Base-by-base conservation (phyloP, 2,888 invertebrate species). In the Amblyjoppa fuscipennis region DNA sequence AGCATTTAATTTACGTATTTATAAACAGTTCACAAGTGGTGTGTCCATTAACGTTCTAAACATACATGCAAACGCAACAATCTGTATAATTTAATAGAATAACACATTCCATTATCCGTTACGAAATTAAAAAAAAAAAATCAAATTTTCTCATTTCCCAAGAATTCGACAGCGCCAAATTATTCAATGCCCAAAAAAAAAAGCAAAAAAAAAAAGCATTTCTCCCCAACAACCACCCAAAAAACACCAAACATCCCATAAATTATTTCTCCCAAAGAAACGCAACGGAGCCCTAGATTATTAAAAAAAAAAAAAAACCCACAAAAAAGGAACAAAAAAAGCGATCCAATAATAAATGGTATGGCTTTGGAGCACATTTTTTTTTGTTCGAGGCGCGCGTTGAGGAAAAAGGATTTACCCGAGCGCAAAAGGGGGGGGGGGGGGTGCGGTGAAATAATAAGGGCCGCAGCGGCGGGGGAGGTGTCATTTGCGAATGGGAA, bases 401-500 rank as follows among this genome's bases (percentile, higher is more conserved):
- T 13, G 13, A 28, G 2, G 25, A 64, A 64, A 61, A 64, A 64
- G 13, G 59, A 31, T 64, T 64, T 7, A 64, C 34, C 16, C 34
- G 64, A 64, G 64, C 31, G 64, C 31, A 16, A 31, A 34, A 13
- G 34, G 16, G 16, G 11, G 11, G 49, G 11, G 16, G 49, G n/a
- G 31, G 16, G 28, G 28, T 25, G 49, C 49, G 69, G 41, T 25
- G 49, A 69, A 45, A 69, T 69, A 69, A 69, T 69, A 69, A 68
- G 41, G 68, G 38, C 68, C 11, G 38, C 38, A 38, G 20, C 41
- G 41, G 68, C 20, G 9, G 9, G 38, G 38, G n/a, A 45, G 69
- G 69, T 64, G 64, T 64, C 64, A 31, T 64, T 64, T 34, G 64
- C 64, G 34, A 64, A 64, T 64, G 64, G 64, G 64, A 34, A 64